Conservation (phyloP, 2,113 vertebrate species). For the Cathartes aura region DNA sequence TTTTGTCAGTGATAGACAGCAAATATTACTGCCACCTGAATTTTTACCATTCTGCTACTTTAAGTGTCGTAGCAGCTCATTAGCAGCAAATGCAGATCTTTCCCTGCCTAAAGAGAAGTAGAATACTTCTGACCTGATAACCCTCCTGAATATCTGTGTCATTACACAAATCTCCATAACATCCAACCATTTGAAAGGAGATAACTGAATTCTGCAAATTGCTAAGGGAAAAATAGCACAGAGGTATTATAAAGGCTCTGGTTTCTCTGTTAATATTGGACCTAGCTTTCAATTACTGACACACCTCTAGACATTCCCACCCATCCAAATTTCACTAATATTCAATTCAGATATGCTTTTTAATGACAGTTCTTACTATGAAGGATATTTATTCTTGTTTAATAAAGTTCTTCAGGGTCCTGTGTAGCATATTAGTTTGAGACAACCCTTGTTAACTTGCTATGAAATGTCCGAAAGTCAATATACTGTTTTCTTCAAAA, state of each 20-base stretch:
- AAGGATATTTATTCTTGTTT: background rate
- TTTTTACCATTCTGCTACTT: background rate
- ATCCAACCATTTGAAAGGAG: background rate
- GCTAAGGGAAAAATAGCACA: background rate
- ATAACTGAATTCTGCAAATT: background rate
- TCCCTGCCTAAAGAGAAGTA: background rate
- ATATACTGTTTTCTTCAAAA: background rate
- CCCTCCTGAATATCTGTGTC: background rate
- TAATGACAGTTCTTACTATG: background rate
- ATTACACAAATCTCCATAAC: background rate
- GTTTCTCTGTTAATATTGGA: background rate
- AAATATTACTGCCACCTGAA: background rate
- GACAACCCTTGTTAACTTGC: background rate
- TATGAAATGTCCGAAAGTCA: background rate
- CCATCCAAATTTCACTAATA: background rate
- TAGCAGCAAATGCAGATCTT: background rate
- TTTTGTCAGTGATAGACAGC: conserved; percentile 6
- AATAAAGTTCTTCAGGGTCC: background rate
- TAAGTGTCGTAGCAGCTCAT: background rate
- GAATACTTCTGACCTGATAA: background rate
- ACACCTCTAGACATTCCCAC: background rate
- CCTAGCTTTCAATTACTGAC: background rate
- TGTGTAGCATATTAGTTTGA: background rate
- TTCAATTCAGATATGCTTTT: background rate
- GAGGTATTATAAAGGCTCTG: background rate